These are phyloP conservation scores for Bradynema listronoti DNA, from an alignment of 1,140 invertebrate genomes.

Conservation along the genomic window DNA sequence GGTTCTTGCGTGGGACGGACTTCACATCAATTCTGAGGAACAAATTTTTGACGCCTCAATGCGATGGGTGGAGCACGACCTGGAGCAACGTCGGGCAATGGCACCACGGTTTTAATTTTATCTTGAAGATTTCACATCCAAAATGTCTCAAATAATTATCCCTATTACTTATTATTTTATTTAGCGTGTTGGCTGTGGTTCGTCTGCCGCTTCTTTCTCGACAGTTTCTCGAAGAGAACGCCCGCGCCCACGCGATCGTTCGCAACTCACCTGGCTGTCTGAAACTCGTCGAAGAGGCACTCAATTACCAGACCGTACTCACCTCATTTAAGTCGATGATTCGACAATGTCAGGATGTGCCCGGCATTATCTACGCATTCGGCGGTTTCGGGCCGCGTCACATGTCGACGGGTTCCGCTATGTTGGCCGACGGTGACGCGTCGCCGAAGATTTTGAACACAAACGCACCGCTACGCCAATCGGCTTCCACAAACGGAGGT, in stretches of 20 bases:
- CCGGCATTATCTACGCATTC: slow-evolving; percentile 78
- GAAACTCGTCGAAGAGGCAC: slow-evolving; percentile 74
- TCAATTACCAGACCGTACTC: slow-evolving; percentile 71
- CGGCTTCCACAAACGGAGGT: too few relatives aligned
- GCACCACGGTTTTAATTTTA: slow-evolving; percentile 22
- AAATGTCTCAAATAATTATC: too few relatives aligned
- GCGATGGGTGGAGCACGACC: slow-evolving; percentile 30
- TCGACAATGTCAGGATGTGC: slow-evolving; percentile 69
- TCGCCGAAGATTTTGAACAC: too few relatives aligned
- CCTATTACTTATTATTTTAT: slow-evolving; percentile 52
- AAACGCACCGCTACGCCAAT: too few relatives aligned
- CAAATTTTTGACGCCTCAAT: slow-evolving; percentile 59
- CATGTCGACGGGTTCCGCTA: too few relatives aligned
- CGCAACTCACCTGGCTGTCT: slow-evolving; percentile 61
- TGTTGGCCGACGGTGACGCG: too few relatives aligned
- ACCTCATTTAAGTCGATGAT: slow-evolving; percentile 67
- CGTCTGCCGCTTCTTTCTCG: slow-evolving; percentile 74
- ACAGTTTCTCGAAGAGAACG: slow-evolving; percentile 73
- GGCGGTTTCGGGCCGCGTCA: slow-evolving; percentile 69
- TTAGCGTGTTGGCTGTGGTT: slow-evolving; percentile 70
- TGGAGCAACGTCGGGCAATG: slow-evolving; percentile 6
- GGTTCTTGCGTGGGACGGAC: slow-evolving; percentile 71
- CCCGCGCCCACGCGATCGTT: slow-evolving; percentile 74
- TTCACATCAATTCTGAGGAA: slow-evolving; percentile 68
- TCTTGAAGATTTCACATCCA: slow-evolving; percentile 38